Percentiles rank a stretch among this genome's conserved stretches.
Conservation (phyloP, 1,140 invertebrate species). For the Idris sp. region DNA sequence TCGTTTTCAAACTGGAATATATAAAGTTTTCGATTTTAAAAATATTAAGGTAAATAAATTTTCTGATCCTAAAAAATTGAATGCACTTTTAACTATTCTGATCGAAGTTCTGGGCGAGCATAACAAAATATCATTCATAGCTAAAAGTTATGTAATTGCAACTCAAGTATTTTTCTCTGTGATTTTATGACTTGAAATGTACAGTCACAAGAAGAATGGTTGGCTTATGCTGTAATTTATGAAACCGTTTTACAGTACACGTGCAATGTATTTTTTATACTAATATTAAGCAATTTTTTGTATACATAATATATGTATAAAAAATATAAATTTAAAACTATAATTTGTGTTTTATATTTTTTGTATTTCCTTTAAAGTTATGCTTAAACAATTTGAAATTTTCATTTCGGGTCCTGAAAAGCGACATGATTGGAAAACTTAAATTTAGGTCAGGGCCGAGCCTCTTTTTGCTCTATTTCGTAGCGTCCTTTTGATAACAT, state of each 20-base stretch:
- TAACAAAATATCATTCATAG: too few relatives aligned
- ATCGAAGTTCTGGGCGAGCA: too few relatives aligned
- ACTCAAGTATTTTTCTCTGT: not conserved
- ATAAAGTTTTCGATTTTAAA: too few relatives aligned
- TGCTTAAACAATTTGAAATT: constrained; percentile 1
- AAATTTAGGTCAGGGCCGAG: constrained; percentile 24
- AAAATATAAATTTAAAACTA: too few relatives aligned
- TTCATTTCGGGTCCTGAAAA: not conserved
- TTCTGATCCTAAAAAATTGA: too few relatives aligned
- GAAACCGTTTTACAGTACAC: constrained; percentile 9
- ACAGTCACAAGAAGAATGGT: constrained; percentile 19
- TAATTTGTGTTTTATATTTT: too few relatives aligned
- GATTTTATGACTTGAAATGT: constrained; percentile 3
- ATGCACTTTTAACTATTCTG: too few relatives aligned
- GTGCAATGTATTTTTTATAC: constrained; percentile 14
- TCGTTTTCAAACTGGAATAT: too few relatives aligned
- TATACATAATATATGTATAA: too few relatives aligned
- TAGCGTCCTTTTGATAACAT: constrained; percentile 8
- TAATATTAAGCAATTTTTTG: too few relatives aligned
- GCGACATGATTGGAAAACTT: constrained; percentile 17
- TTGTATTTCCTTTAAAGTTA: not conserved
- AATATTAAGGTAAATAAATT: too few relatives aligned
- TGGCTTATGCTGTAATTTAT: constrained; percentile 30
- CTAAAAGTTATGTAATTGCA: too few relatives aligned
- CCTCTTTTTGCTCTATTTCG: constrained; percentile 21